Base-by-base conservation (phyloP, 2,113 vertebrate species). In the Thunnus thynnus region DNA sequence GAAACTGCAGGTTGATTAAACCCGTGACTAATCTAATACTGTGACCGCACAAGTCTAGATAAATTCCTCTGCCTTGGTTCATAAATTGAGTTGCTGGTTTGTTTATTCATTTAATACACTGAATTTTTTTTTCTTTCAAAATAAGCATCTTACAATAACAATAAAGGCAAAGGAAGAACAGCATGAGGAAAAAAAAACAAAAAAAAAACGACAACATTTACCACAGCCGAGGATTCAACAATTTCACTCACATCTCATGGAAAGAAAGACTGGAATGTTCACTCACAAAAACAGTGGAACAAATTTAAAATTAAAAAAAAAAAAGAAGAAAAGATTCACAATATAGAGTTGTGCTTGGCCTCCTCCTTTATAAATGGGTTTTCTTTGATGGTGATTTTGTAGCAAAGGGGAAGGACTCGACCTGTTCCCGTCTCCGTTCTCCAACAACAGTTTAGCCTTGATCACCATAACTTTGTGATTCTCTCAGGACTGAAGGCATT, bases 301-400 rank as follows among this genome's bases (percentile, higher is more conserved):
- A 57, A 52, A 57, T 72, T 75, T 36, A 72, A 86, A 70, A 75
- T 50, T 12, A 47, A 36, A 41, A 71, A 78, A 71, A 78, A 73
- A 83, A 47, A 66, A 72, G 71, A 51, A 41, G 48, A 71, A 62
- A 63, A 66, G 22, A 80, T 62, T 78, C 76, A 88, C 75, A 70
- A 81, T 52, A 75, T 54, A 82, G 63, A 91, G 86, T 93, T 95
- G 94, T 95, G 94, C 94, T 94, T 92, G 90, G 83, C 88, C 82
- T 81, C 66, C 61, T 87, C 60, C 47, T 57, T 75, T 67, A 44
- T 51, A 20, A 54, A 65, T 69, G 55, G 10, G 13, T 83, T 76
- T 51, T 72, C 51, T 78, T 13, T 36, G 6, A 67, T 32, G 13
- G 30, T 69, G 48, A 70, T 68, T 84, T 76, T 84, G 48, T 14